phyloP scores from a whole-genome alignment of 2,113 vertebrate genomes.

The Raphicerus campestris region DNA sequence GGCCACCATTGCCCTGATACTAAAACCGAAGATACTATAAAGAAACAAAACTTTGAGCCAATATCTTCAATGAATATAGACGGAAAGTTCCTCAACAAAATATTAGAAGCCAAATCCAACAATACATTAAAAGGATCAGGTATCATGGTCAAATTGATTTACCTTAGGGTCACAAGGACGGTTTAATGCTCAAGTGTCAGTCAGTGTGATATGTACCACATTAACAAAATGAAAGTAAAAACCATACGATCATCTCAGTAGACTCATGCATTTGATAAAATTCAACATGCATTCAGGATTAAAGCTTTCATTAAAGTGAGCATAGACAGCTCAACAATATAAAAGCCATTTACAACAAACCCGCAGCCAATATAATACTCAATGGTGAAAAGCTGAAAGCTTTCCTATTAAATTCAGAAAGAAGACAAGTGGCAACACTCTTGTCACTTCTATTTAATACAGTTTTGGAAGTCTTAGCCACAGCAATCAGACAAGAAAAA shows the following conservation, averaged over 20 bases:
- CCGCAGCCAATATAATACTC: background rate
- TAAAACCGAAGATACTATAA: background rate
- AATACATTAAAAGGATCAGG: background rate
- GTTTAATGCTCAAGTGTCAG: background rate
- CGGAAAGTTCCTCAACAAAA: background rate
- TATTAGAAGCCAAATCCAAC: background rate
- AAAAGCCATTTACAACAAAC: background rate
- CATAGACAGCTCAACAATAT: background rate
- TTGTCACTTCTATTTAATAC: background rate
- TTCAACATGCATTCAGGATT: background rate
- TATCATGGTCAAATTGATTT: background rate
- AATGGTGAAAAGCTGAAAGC: background rate
- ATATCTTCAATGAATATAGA: background rate
- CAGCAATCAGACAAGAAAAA: background rate
- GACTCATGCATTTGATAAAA: background rate
- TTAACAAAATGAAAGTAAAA: background rate
- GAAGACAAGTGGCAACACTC: background rate
- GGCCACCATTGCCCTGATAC: background rate
- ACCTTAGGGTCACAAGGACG: background rate
- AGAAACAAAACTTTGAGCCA: background rate
- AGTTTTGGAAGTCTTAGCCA: background rate
- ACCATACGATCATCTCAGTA: background rate
- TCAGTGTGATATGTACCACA: background rate
- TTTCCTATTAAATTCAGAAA: background rate
- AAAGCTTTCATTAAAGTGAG: background rate